Conservation (phyloP, 2,888 invertebrate genomes). For the Lamellibrachia satsuma region DNA sequence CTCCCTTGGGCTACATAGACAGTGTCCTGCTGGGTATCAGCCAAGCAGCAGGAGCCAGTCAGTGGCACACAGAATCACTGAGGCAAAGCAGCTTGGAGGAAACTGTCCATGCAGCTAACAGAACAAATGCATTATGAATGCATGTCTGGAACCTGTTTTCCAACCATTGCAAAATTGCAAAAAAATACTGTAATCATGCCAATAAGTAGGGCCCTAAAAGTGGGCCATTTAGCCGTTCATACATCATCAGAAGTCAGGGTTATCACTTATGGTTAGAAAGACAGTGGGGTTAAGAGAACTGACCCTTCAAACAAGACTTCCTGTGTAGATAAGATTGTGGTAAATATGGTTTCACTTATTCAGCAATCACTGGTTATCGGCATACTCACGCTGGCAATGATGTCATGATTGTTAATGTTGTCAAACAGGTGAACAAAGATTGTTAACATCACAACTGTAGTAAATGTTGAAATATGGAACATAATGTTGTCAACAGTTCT, state of each 20-base stretch:
- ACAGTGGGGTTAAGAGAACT: not conserved
- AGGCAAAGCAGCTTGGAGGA: not conserved
- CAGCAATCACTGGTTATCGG: too few relatives aligned
- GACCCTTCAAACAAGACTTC: not conserved
- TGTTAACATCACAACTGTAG: too few relatives aligned
- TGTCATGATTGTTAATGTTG: too few relatives aligned
- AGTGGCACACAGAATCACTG: not conserved
- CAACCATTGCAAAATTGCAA: not conserved
- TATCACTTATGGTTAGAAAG: not conserved
- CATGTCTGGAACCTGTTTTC: not conserved
- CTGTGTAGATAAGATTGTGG: too few relatives aligned
- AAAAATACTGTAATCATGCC: not conserved
- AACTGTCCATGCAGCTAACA: not conserved
- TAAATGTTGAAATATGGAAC: too few relatives aligned
- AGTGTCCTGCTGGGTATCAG: not conserved
- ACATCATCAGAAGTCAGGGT: not conserved
- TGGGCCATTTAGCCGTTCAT: not conserved
- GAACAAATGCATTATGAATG: not conserved
- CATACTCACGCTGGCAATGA: too few relatives aligned
- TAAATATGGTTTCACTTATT: too few relatives aligned
- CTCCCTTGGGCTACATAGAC: not conserved
- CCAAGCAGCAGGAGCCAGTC: not conserved
- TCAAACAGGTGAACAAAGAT: too few relatives aligned
- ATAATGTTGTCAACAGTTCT: too few relatives aligned
- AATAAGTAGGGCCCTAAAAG: not conserved